Conservation (phyloP, 2,888 invertebrate genomes). For the Ennomos quercinarius region DNA sequence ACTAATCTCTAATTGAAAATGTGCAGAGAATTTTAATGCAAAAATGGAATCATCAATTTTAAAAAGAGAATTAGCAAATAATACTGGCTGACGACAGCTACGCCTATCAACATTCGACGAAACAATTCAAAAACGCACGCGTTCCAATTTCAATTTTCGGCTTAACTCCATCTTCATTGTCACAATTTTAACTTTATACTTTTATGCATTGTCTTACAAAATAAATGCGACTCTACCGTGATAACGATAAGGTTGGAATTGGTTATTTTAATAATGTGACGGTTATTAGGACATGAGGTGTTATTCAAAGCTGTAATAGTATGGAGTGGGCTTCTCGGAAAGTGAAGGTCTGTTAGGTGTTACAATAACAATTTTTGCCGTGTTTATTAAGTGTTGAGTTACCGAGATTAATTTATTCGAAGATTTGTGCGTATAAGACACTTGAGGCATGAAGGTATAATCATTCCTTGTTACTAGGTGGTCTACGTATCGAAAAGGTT, state of each 20-base stretch:
- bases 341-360: constrained; percentile 44
- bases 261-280: not conserved
- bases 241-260: not conserved
- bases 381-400: constrained; percentile 72
- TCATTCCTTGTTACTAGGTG: constrained; percentile 48
- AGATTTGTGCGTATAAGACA: constrained; percentile 74
- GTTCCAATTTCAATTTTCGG: constrained; percentile 76
- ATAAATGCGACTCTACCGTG: not conserved
- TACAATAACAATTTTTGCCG: constrained; percentile 72
- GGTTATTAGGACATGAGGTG: constrained; percentile 55
- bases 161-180: constrained; percentile 69
- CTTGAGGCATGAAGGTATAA: constrained; percentile 51
- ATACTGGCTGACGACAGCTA: constrained; percentile 37
- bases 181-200: constrained; percentile 42
- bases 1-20: too few relatives aligned
- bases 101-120: constrained; percentile 34
- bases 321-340: constrained; percentile 42
- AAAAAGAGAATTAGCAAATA: constrained; percentile 1
- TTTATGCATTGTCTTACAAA: not conserved
- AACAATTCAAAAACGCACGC: constrained; percentile 55
- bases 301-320: constrained; percentile 55
- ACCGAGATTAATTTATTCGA: constrained; percentile 63
- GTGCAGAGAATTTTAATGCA: too few relatives aligned
- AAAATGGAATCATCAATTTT: too few relatives aligned
- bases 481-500: constrained; percentile 41